Conservation (phyloP, 2,113 vertebrate genomes). For the Probosciger aterrimus region DNA sequence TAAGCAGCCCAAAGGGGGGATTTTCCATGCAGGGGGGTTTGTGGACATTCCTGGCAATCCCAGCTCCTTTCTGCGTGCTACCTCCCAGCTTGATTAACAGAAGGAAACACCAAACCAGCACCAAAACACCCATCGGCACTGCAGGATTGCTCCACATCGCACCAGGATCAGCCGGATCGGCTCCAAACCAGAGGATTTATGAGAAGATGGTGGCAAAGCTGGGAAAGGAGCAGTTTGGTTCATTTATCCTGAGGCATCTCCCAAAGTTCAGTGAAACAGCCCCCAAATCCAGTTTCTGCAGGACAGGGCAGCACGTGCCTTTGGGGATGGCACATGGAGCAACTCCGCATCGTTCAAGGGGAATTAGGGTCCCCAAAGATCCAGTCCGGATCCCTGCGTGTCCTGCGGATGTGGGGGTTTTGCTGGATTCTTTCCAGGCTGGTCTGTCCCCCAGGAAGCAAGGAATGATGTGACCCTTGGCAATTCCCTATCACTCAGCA, state of each 20-base stretch:
- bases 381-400: background rate
- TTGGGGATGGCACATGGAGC: accelerated
- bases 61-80: background rate
- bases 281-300: background rate
- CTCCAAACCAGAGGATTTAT: background rate
- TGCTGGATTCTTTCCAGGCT: background rate
- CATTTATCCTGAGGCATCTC: background rate
- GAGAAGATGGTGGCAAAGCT: background rate
- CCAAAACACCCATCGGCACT: accelerated
- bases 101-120: background rate
- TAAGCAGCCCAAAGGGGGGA: background rate
- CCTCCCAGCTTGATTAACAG: background rate
- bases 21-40: background rate
- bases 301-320: accelerated
- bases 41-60: background rate
- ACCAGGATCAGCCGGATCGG: accelerated
- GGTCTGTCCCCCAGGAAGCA: background rate
- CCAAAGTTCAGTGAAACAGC: background rate
- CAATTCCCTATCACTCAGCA: accelerated
- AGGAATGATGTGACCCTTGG: background rate
- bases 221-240: background rate
- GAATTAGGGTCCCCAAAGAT: background rate
- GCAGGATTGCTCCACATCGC: background rate
- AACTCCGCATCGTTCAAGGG: accelerated
- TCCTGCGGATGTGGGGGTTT: background rate